These are phyloP conservation scores for Troides helena DNA, from an alignment of 2,888 invertebrate genomes.

Conservation along the genomic window DNA sequence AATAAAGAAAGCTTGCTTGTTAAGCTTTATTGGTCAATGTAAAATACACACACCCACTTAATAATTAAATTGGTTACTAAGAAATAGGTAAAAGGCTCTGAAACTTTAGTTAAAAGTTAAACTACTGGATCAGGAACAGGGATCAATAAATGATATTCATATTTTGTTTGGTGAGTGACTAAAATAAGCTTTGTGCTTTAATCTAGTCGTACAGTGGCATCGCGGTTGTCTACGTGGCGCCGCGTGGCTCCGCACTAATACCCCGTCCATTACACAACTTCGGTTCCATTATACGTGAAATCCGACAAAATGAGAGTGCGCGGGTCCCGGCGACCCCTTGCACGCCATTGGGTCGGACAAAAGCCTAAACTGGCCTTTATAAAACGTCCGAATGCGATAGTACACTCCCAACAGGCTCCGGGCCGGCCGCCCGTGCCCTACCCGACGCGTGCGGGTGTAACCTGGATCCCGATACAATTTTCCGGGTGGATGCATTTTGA, in stretches of 20 bases:
- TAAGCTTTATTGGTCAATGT: no score
- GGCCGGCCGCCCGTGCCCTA: slow-evolving; percentile 36
- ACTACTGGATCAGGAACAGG: no score
- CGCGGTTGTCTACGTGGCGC: no score
- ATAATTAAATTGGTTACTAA: no score
- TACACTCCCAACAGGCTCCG: slow-evolving; percentile 38
- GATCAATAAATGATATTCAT: no score
- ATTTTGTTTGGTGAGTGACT: no score
- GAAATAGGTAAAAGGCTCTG: no score
- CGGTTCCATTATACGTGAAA: slow-evolving; percentile 37
- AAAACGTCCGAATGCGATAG: slow-evolving; percentile 54
- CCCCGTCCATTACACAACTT: slow-evolving; percentile 40
- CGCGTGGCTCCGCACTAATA: slow-evolving; percentile 28
- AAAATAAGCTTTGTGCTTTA: no score
- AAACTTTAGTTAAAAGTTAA: no score
- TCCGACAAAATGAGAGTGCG: slow-evolving; percentile 49
- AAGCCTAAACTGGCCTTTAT: slow-evolving; percentile 55
- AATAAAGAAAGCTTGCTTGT: no score
- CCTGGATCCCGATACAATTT: slow-evolving; percentile 73
- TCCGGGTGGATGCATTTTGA: slow-evolving; percentile 76
- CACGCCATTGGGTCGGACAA: slow-evolving; percentile 55
- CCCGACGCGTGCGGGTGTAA: slow-evolving; percentile 50
- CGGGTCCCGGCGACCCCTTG: slow-evolving; percentile 40
- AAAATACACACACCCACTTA: no score
- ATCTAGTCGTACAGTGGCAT: no score